Percentiles rank a stretch among this genome's conserved stretches.
These are phyloP conservation scores for Epizoanthus stellaris DNA, from an alignment of 92 coral and sea anemone genomes.

Conservation along the genomic window DNA sequence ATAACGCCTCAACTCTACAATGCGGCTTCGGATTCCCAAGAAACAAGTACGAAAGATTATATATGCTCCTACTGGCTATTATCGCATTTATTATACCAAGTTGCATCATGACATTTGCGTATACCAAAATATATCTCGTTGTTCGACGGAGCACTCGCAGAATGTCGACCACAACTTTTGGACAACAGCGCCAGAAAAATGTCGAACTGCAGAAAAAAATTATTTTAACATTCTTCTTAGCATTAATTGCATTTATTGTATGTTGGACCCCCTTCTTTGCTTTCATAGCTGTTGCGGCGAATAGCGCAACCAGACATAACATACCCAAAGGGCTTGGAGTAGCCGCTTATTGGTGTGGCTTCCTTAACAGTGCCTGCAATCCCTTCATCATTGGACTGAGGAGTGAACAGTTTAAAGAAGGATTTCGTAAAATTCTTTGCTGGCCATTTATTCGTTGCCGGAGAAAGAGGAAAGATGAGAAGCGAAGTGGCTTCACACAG, in stretches of 20 bases:
- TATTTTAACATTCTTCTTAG: slow-evolving; percentile 78
- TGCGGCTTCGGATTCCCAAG: slow-evolving; percentile 84
- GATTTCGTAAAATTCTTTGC: slow-evolving; percentile 56
- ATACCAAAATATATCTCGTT: slow-evolving; percentile 62
- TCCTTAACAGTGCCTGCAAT: slow-evolving; percentile 78
- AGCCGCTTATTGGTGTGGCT: slow-evolving; percentile 88
- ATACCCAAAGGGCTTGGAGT: slow-evolving; percentile 84
- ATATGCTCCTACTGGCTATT: slow-evolving; percentile 66
- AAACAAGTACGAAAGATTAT: slow-evolving; percentile 58
- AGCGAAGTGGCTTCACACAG: background rate
- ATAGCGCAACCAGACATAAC: slow-evolving; percentile 54
- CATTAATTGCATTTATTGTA: slow-evolving; percentile 73
- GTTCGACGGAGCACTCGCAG: slow-evolving; percentile 73
- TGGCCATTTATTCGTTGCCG: slow-evolving; percentile 38
- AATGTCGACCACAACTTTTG: slow-evolving; percentile 64
- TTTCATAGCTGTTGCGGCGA: slow-evolving; percentile 74
- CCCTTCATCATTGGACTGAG: slow-evolving; percentile 87
- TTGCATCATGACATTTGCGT: slow-evolving; percentile 70
- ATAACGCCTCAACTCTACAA: slow-evolving; percentile 79
- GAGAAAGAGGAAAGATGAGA: background rate
- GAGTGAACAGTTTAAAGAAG: slow-evolving; percentile 67
- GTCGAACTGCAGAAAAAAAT: slow-evolving; percentile 64
- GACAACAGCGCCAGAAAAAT: slow-evolving; percentile 51
- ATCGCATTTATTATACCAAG: slow-evolving; percentile 74
- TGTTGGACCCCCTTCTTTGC: slow-evolving; percentile 88